Evolutionary conservation across 2,113 vertebrate genomes (phyloP).

Genomic region (Oreochromis niloticus): DNA sequence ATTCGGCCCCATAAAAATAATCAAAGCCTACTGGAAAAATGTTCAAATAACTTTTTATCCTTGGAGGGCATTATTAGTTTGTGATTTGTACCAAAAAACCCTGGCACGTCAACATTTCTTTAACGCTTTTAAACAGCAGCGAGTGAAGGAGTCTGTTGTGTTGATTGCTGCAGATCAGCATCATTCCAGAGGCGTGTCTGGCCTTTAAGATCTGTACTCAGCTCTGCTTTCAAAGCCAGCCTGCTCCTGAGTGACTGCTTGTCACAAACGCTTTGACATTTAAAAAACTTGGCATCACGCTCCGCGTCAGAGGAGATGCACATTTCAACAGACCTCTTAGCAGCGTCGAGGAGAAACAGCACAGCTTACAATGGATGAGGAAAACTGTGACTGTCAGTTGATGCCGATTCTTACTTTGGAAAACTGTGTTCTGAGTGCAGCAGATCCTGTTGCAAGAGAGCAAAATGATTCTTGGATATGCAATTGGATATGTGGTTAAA

Average conservation of each 20-base stretch:
- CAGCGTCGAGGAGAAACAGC: not conserved
- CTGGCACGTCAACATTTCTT: not conserved
- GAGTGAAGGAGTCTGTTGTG: not conserved
- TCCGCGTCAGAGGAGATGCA: not conserved
- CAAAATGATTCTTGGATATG: not conserved
- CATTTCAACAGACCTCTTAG: constrained; percentile 5
- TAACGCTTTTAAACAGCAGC: not conserved
- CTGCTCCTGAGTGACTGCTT: not conserved
- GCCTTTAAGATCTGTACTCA: constrained; percentile 31
- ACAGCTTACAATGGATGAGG: not conserved
- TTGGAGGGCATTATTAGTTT: not conserved
- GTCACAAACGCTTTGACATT: constrained; percentile 55
- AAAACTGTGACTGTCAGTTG: not conserved
- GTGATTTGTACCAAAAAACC: not conserved
- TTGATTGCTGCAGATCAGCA: constrained; percentile 4
- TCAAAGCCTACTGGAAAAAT: not conserved
- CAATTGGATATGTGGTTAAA: not conserved
- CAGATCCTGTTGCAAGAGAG: not conserved
- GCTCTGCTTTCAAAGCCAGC: constrained; percentile 17
- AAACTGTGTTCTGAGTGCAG: not conserved
- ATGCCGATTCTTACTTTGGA: not conserved
- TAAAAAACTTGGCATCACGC: constrained; percentile 6
- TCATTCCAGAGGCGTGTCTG: constrained; percentile 29
- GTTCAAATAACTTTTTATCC: not conserved
- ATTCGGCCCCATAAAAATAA: not conserved